Conservation (phyloP, 1,140 invertebrate species). For the Meteorus sp. region DNA sequence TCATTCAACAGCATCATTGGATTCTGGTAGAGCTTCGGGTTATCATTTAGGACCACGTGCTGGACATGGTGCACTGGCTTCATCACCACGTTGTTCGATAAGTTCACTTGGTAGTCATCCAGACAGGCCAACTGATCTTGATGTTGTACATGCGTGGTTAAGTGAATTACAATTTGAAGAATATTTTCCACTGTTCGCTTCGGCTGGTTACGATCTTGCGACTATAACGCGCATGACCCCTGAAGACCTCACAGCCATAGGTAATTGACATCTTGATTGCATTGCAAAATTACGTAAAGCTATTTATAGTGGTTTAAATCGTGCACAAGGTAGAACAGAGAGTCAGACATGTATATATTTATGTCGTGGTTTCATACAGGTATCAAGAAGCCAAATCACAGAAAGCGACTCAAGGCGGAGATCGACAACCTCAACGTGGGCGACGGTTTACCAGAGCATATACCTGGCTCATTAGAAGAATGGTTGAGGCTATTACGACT, state of each 20-base stretch:
- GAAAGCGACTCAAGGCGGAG: slow-evolving; percentile 94
- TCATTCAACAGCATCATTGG: slow-evolving; percentile 89
- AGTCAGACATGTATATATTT: not conserved
- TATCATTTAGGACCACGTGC: slow-evolving; percentile 62
- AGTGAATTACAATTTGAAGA: slow-evolving; percentile 94
- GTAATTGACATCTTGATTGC: slow-evolving; percentile 41
- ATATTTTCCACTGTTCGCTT: slow-evolving; percentile 90
- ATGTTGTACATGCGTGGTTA: slow-evolving; percentile 93
- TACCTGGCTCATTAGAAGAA: slow-evolving; percentile 88
- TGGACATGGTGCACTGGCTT: slow-evolving; percentile 56
- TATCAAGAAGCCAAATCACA: slow-evolving; percentile 96
- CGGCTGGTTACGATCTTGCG: slow-evolving; percentile 96
- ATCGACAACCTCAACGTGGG: slow-evolving; percentile 93
- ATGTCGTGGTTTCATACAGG: slow-evolving; percentile 37
- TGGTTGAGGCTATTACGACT: slow-evolving; percentile 89
- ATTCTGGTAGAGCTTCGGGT: slow-evolving; percentile 86
- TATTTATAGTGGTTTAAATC: slow-evolving; percentile 12
- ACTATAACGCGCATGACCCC: slow-evolving; percentile 98
- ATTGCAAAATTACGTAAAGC: slow-evolving; percentile 16
- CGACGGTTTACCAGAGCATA: slow-evolving; percentile 90
- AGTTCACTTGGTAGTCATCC: slow-evolving; percentile 70
- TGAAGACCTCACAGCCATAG: slow-evolving; percentile 83
- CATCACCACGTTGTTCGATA: slow-evolving; percentile 69
- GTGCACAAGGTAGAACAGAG: not conserved
- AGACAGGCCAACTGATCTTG: slow-evolving; percentile 70